Evolutionary conservation across 2,888 invertebrate genomes (phyloP).

Genomic region (Parthenolecanium corni): DNA sequence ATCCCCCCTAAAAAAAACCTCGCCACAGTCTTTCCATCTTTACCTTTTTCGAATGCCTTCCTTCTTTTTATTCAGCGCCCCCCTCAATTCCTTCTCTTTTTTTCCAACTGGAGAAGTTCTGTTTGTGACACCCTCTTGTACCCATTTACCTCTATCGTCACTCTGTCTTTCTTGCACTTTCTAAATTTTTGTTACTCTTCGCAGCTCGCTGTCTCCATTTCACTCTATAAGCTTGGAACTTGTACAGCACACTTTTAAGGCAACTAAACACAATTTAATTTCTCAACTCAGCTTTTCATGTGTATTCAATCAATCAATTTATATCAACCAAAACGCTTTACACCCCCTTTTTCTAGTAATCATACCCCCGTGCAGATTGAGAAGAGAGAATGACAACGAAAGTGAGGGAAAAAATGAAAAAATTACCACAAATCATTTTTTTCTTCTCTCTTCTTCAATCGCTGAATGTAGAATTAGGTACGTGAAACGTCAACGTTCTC

Average conservation of each 20-base stretch:
- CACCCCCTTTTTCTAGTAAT: slow-evolving; percentile 16
- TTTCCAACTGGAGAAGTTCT: slow-evolving; percentile 4
- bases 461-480: slow-evolving; percentile 17
- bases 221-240: too few relatives aligned
- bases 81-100: neutral
- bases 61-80: neutral
- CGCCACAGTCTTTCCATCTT: slow-evolving; percentile 11
- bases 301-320: slow-evolving; percentile 28
- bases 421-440: too few relatives aligned
- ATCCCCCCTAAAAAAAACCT: slow-evolving; percentile 19
- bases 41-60: neutral
- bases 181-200: too few relatives aligned
- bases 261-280: slow-evolving; percentile 29
- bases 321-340: slow-evolving; percentile 18
- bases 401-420: too few relatives aligned
- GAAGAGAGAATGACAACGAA: too few relatives aligned
- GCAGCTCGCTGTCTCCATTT: too few relatives aligned
- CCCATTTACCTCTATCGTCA: slow-evolving; percentile 5
- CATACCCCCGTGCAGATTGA: neutral
- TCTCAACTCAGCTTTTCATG: slow-evolving; percentile 22
- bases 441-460: neutral
- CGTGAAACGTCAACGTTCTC: slow-evolving; percentile 13
- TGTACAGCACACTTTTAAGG: slow-evolving; percentile 17
- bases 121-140: slow-evolving; percentile 29
- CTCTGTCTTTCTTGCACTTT: neutral